A percentile compares a stretch with the other conserved stretches of the same genome.
Evolutionary conservation across 2,113 vertebrate genomes (phyloP).

Genomic region (Istiophorus platypterus): DNA sequence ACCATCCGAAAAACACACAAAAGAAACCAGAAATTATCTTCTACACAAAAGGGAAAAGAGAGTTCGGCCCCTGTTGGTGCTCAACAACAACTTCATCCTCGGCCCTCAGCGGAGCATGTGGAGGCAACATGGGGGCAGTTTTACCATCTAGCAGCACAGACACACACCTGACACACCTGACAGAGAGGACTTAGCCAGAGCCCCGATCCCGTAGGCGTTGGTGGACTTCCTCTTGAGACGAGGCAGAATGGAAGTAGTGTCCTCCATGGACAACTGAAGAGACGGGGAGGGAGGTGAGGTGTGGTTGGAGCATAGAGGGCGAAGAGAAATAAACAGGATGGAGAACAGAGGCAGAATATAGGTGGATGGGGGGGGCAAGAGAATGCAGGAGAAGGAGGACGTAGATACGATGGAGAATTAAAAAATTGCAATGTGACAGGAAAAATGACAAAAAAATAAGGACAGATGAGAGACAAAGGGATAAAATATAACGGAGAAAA

Average conservation of each 20-base stretch:
- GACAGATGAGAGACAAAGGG: conserved; percentile 12
- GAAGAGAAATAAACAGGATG: not conserved
- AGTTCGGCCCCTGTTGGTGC: not conserved
- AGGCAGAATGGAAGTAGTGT: conserved; percentile 98
- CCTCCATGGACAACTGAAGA: conserved; percentile 96
- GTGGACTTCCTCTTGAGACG: conserved; percentile 94
- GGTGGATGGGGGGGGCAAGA: not conserved
- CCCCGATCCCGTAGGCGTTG: conserved; percentile 96
- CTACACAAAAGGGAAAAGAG: conserved; percentile 11
- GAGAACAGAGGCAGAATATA: not conserved
- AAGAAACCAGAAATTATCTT: conserved; percentile 44
- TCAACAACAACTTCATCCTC: conserved; percentile 60
- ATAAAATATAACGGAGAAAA: conserved; percentile 24
- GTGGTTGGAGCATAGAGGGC: not conserved
- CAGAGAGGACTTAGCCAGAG: conserved; percentile 99
- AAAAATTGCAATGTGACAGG: not conserved
- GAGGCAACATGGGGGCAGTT: conserved; percentile 84
- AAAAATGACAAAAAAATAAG: conserved; percentile 15
- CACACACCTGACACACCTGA: conserved; percentile 94
- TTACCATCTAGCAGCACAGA: conserved; percentile 86
- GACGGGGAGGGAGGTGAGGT: conserved; percentile 20
- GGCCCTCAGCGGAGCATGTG: conserved; percentile 60
- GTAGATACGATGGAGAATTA: not conserved
- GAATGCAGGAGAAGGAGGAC: not conserved
- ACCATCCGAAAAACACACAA: conserved; percentile 25